These are phyloP conservation scores for Pedionomus torquatus DNA, from an alignment of 2,113 vertebrate species.

Conservation along the genomic window DNA sequence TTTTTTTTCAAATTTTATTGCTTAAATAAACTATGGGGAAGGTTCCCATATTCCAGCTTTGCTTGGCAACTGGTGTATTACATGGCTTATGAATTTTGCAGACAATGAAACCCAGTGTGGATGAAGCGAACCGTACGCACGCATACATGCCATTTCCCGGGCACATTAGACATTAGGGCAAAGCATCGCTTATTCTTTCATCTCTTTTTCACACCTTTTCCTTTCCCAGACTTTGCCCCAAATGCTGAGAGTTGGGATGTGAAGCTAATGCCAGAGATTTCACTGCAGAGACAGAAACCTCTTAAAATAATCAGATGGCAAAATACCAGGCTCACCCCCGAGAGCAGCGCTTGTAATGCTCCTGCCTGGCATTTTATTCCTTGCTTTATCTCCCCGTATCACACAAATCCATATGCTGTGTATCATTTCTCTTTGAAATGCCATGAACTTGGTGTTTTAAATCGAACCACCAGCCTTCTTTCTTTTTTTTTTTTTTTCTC, in stretches of 20 bases:
- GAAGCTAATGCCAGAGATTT: constrained; percentile 38
- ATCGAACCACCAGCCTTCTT: constrained; percentile 15
- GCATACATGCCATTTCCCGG: background rate
- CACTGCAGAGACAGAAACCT: constrained; percentile 8
- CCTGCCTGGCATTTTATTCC: constrained; percentile 53
- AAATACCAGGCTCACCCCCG: constrained; percentile 57
- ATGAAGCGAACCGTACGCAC: background rate
- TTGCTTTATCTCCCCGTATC: constrained; percentile 31
- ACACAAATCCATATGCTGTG: constrained; percentile 13
- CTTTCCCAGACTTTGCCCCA: background rate
- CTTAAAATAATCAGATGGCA: constrained; percentile 61
- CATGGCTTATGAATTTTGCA: constrained; percentile 29
- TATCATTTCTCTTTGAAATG: constrained; percentile 77
- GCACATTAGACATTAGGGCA: background rate
- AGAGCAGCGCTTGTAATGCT: constrained; percentile 16
- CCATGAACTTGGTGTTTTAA: constrained; percentile 81
- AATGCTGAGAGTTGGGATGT: background rate
- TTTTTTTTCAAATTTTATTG: background rate
- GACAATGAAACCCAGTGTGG: constrained; percentile 49
- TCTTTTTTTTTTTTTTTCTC: background rate
- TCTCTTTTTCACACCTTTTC: constrained; percentile 35
- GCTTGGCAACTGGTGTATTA: constrained; percentile 24
- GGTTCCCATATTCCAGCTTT: background rate
- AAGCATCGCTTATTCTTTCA: background rate
- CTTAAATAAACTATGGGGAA: constrained; percentile 37